Percentiles rank a stretch among this genome's conserved stretches.
These are phyloP conservation scores for Lophotriccus pileatus DNA, from an alignment of 2,797 vertebrate species.

Conservation along the genomic window DNA sequence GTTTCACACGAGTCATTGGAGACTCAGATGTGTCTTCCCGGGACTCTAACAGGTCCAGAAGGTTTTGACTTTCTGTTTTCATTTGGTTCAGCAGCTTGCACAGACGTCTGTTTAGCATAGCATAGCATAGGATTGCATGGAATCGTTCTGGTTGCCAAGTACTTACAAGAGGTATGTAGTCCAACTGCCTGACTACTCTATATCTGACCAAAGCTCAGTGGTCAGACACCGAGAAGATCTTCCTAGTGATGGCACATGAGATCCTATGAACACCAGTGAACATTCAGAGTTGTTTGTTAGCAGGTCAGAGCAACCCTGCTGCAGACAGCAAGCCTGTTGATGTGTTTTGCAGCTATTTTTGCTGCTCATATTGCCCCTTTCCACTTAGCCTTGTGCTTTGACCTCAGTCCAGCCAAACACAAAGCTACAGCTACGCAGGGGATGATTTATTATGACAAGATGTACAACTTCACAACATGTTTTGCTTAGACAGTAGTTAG, in stretches of 20 bases:
- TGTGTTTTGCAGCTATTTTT: neutral
- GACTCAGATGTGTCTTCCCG: no score
- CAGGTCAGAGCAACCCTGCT: neutral
- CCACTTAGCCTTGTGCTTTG: neutral
- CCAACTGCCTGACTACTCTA: neutral
- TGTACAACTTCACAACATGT: neutral
- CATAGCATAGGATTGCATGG: neutral
- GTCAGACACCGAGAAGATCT: neutral
- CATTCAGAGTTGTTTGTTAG: neutral
- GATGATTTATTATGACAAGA: neutral
- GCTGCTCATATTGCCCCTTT: neutral
- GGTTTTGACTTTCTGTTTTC: neutral
- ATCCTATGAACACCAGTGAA: neutral
- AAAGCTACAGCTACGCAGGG: neutral
- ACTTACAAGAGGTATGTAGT: neutral
- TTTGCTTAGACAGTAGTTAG: neutral
- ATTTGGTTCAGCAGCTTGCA: neutral
- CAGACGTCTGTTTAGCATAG: neutral
- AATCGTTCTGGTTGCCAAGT: no score
- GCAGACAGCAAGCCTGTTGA: neutral
- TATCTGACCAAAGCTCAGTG: neutral
- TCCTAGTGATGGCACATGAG: neutral
- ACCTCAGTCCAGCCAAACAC: neutral
- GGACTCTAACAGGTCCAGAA: neutral
- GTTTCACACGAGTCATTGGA: neutral